phyloP scores from a whole-genome alignment of 2,888 invertebrate species.

The Hydrotaea diabolus region DNA sequence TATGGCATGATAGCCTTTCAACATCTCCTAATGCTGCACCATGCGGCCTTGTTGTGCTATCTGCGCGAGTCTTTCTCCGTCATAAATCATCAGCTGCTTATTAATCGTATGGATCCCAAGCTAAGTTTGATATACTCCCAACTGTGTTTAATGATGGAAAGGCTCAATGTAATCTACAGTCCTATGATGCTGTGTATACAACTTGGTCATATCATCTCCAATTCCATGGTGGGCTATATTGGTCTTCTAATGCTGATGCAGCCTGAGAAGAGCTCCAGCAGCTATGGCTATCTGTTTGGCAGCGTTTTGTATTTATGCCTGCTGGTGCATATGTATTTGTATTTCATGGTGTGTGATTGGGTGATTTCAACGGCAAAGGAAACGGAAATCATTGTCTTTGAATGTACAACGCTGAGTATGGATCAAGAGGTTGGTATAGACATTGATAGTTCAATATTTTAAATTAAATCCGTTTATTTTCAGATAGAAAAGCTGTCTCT shows the following conservation, averaged over 20 bases:
- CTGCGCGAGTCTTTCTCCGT: conserved; percentile 32
- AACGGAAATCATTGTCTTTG: conserved; percentile 31
- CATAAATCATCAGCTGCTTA: conserved; percentile 27
- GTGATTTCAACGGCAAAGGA: not conserved
- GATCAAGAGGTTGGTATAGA: not conserved
- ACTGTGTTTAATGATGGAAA: not conserved
- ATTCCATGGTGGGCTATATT: conserved; percentile 43
- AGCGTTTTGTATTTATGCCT: conserved; percentile 40
- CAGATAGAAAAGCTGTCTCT: no score
- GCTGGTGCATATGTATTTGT: conserved; percentile 37
- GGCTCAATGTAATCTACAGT: conserved; percentile 38
- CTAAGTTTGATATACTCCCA: conserved; percentile 40
- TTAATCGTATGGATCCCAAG: conserved; percentile 33
- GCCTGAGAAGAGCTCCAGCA: not conserved
- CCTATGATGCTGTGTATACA: conserved; percentile 27
- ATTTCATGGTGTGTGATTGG: conserved; percentile 49
- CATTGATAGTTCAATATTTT: no score
- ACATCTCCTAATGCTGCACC: conserved; percentile 42
- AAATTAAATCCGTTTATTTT: no score
- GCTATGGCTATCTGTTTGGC: conserved; percentile 44
- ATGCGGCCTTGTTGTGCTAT: conserved; percentile 42
- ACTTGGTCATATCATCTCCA: conserved; percentile 32
- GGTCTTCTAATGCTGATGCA: not conserved
- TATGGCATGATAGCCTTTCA: not conserved
- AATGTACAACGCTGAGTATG: not conserved